A percentile compares a stretch with the other conserved stretches of the same genome.
Conservation (phyloP, 2,113 vertebrate genomes). For the Scartelaos histophorus region DNA sequence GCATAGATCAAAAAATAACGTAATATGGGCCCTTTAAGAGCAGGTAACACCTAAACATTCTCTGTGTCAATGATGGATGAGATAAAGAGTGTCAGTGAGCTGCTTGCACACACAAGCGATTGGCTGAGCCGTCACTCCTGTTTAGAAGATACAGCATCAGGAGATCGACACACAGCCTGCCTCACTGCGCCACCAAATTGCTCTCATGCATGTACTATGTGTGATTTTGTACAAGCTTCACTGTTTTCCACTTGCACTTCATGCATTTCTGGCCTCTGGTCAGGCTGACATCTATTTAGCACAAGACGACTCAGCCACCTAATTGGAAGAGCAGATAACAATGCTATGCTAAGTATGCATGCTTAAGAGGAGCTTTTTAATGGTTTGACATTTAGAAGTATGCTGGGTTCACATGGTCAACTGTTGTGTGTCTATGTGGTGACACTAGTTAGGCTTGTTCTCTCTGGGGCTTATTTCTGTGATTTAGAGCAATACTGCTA, state of each 20-base stretch:
- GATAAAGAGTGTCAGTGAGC: slow-evolving; percentile 29
- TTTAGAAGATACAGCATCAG: slow-evolving; percentile 39
- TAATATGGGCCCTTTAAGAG: no score
- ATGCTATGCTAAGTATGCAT: slow-evolving; percentile 2
- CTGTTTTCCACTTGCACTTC: slow-evolving; percentile 29
- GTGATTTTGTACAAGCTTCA: slow-evolving; percentile 11
- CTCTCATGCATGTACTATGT: slow-evolving; percentile 14
- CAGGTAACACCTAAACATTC: slow-evolving; percentile 2
- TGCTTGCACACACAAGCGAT: slow-evolving; percentile 31
- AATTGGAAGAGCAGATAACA: background rate
- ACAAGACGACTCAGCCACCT: background rate
- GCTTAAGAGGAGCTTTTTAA: slow-evolving; percentile 1
- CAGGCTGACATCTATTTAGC: slow-evolving; percentile 4
- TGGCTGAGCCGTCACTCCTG: slow-evolving; percentile 39
- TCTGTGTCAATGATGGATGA: slow-evolving; percentile 42
- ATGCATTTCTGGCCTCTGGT: slow-evolving; percentile 8
- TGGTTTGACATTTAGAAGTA: slow-evolving; percentile 1
- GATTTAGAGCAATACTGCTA: background rate
- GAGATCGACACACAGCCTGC: slow-evolving; percentile 42
- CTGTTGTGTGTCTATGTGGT: background rate
- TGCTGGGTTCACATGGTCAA: background rate
- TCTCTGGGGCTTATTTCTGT: background rate
- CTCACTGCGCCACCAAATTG: slow-evolving; percentile 28
- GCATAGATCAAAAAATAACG: no score
- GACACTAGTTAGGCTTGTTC: background rate